These are phyloP conservation scores for Rhyacichthys aspro DNA, from an alignment of 2,797 vertebrate species.

Conservation along the genomic window DNA sequence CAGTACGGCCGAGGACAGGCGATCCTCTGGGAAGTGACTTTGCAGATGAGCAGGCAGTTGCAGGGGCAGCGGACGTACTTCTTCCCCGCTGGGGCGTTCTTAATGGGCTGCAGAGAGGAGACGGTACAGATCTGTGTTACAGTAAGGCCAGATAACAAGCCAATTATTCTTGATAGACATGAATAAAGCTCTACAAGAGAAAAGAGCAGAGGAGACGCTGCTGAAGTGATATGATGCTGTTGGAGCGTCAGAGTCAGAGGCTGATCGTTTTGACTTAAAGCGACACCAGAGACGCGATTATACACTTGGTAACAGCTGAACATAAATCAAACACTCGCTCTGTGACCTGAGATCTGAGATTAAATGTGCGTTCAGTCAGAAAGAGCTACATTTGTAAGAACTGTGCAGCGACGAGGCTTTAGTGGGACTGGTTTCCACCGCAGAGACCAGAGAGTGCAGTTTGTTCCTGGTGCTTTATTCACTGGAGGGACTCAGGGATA, in stretches of 20 bases:
- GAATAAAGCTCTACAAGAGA: constrained; percentile 29
- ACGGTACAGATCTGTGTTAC: constrained; percentile 29
- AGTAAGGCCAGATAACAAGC: constrained; percentile 46
- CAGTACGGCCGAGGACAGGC: constrained; percentile 93
- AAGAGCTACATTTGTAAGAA: background rate
- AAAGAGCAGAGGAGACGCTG: constrained; percentile 13
- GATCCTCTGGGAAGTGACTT: constrained; percentile 93
- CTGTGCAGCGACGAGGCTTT: no score
- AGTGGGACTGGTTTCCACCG: no score
- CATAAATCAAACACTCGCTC: background rate
- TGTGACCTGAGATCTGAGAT: background rate
- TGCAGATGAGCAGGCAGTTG: constrained; percentile 96
- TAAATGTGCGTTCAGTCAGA: background rate
- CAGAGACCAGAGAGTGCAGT: no score
- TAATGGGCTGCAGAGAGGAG: constrained; percentile 85
- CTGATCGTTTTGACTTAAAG: background rate
- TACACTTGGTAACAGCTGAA: background rate
- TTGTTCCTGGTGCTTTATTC: no score
- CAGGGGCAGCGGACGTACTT: constrained; percentile 95
- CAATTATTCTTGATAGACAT: constrained; percentile 55
- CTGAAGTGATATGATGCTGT: background rate
- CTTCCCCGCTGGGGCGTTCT: constrained; percentile 93
- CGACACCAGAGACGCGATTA: constrained; percentile 5
- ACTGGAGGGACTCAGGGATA: no score
- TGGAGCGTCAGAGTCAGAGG: background rate